phyloP scores from a whole-genome alignment of 2,888 invertebrate genomes.

The Melikaiella ostensackeni region DNA sequence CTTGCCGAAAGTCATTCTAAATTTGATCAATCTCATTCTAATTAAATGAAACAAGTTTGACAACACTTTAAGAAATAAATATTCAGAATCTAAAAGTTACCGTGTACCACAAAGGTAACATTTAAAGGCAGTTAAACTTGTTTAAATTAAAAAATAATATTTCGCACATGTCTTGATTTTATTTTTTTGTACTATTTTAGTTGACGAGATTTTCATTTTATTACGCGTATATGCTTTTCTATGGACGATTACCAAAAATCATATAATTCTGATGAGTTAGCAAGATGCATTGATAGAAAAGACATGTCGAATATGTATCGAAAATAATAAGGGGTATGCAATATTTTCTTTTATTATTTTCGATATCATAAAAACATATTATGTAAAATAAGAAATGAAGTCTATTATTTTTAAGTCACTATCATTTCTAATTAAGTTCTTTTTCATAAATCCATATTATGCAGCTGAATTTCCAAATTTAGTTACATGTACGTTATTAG shows the following conservation, averaged over 20 bases:
- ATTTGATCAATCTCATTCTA: not conserved
- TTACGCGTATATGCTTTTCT: not conserved
- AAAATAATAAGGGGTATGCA: not conserved
- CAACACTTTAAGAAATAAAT: not conserved
- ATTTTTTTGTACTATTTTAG: not conserved
- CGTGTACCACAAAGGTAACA: not conserved
- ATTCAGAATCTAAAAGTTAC: not conserved
- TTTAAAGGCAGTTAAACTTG: not conserved
- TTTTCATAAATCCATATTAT: not conserved
- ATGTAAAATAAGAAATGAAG: not conserved
- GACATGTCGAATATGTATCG: not conserved
- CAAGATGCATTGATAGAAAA: not conserved
- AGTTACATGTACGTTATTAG: not conserved
- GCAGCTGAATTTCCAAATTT: not conserved
- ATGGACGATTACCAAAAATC: not conserved
- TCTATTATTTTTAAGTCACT: not conserved
- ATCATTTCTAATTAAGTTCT: not conserved
- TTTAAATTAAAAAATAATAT: not conserved
- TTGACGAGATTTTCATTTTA: not conserved
- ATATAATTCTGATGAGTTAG: not conserved
- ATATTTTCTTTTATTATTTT: slow-evolving; percentile 17
- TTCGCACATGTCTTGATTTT: not conserved
- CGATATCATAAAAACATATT: not conserved
- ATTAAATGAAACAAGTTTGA: not conserved
- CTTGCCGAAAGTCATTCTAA: slow-evolving; percentile 17